Evolutionary conservation across 2,888 invertebrate species (phyloP), one percentile per base, ranked within the genome.

Genomic region (Empis livida): DNA sequence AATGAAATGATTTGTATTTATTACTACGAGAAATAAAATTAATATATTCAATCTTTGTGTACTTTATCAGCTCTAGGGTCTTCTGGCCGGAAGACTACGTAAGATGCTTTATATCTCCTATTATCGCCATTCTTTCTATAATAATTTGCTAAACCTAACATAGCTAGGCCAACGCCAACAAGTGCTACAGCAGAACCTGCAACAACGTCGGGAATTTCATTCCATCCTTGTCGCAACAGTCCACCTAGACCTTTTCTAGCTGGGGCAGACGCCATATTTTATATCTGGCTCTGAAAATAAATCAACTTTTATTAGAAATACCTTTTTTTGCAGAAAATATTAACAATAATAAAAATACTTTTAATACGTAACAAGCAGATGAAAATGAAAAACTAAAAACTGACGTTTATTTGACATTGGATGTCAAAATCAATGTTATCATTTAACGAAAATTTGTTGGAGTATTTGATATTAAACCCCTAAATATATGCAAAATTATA

Each of bases 181-280:
- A 82, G 0, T 1, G 73, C 83, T 53, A 82, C 54, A 13, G 73
- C 74, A 3, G 75, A 67, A 20, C 78, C 72, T 27, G 73, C 80
- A 39, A 85, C 64, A 43, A 85, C 67, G 65, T 84, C 85, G 5
- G 86, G 86, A 50, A 83, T 78, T 68, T 84, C 82, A 59, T 75
- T 68, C 80, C 84, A 79, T 17, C 62, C 68, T 41, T 61, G 60
- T 44, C 65, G 65, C 10, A 69, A 52, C 3, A 69, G 54, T 2
- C 58, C 63, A 6, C 57, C 53, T 5, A 65, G 46, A 42, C 62
- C 62, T 52, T 61, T 60, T 51, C 59, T 58, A 42, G 60, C 61
- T 46, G 61, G 52, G 49, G 62, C 23, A 9, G 41, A 27, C 2
- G 41, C 23, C 23, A 27, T 20, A 20, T 27, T 27, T 4, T 27